These are phyloP conservation scores for Mico argentatus DNA, from an alignment of 2,797 vertebrate species.

Conservation along the genomic window DNA sequence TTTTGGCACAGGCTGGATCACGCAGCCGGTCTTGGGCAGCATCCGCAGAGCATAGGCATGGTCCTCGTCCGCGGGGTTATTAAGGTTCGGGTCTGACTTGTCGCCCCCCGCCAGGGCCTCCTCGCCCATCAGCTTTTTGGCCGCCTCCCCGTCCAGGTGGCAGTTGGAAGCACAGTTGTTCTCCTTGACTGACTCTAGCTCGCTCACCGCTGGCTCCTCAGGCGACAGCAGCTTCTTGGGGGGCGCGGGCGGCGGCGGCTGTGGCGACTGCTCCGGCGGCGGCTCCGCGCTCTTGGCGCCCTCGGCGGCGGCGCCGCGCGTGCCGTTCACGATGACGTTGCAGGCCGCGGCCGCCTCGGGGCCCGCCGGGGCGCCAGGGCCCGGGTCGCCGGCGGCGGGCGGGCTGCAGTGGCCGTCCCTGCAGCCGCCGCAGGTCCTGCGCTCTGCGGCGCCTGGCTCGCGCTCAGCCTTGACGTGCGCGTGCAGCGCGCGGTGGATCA, in stretches of 20 bases:
- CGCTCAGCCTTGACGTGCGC: conserved; percentile 93
- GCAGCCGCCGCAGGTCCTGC: conserved; percentile 88
- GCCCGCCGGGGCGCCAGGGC: conserved; percentile 83
- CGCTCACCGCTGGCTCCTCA: conserved; percentile 88
- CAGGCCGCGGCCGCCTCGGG: conserved; percentile 90
- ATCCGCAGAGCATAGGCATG: conserved; percentile 95
- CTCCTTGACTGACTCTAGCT: conserved; percentile 96
- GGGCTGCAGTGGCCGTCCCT: conserved; percentile 89
- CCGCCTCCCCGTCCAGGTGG: conserved; percentile 90
- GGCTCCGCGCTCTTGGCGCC: conserved; percentile 86
- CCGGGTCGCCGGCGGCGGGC: conserved; percentile 85
- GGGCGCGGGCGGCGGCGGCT: conserved; percentile 46
- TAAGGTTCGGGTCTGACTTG: conserved; percentile 93
- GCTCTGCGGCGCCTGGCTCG: conserved; percentile 88
- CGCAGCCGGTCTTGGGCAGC: conserved; percentile 95
- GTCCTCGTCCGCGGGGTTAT: conserved; percentile 95
- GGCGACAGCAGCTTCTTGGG: conserved; percentile 83
- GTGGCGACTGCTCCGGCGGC: conserved; percentile 67
- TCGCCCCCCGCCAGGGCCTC: conserved; percentile 89
- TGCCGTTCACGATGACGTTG: conserved; percentile 98
- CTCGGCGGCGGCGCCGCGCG: conserved; percentile 84
- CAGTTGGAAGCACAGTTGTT: conserved; percentile 94
- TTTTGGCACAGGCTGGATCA: conserved; percentile 99
- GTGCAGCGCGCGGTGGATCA: conserved; percentile 93
- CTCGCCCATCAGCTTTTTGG: conserved; percentile 90